phyloP scores from a whole-genome alignment of 1,140 invertebrate species.

The Cotesia typhae region DNA sequence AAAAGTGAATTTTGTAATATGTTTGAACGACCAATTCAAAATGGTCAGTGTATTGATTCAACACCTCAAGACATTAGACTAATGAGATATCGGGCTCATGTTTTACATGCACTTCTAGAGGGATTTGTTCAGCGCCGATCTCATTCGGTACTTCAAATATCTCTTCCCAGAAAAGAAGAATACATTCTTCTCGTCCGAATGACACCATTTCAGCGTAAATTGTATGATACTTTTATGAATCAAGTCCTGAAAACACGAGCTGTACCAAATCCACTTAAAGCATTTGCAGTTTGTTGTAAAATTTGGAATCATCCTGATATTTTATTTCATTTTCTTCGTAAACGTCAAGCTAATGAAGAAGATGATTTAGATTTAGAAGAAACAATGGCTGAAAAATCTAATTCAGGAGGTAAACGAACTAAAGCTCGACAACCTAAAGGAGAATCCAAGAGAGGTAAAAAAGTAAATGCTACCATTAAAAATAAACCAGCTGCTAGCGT shows the following conservation, averaged over 20 bases:
- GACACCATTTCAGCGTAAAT: conserved; percentile 84
- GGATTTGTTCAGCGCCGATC: conserved; percentile 94
- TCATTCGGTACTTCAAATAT: conserved; percentile 85
- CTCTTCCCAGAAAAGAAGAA: conserved; percentile 90
- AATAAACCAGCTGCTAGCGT: conserved; percentile 75
- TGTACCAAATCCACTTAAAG: conserved; percentile 94
- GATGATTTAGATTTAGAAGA: conserved; percentile 91
- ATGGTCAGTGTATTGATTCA: conserved; percentile 93
- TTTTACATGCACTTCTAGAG: conserved; percentile 86
- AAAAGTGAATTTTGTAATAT: conserved; percentile 95
- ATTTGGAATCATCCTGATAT: conserved; percentile 99
- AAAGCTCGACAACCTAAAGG: conserved; percentile 60
- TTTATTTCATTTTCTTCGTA: conserved; percentile 89
- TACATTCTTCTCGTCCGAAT: conserved; percentile 90
- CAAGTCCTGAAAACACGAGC: conserved; percentile 86
- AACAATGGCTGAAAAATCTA: conserved; percentile 59
- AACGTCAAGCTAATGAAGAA: conserved; percentile 80
- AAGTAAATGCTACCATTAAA: conserved; percentile 54
- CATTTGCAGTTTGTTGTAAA: conserved; percentile 98
- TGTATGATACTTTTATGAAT: conserved; percentile 92
- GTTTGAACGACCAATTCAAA: conserved; percentile 95
- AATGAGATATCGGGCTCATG: conserved; percentile 90
- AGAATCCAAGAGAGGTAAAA: conserved; percentile 60
- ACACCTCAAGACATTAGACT: conserved; percentile 88
- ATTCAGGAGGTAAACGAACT: conserved; percentile 53